Evolutionary conservation across 2,888 invertebrate genomes (phyloP), one percentile per base, ranked within the genome.

Genomic region (Drosophila nr. fundita): DNA sequence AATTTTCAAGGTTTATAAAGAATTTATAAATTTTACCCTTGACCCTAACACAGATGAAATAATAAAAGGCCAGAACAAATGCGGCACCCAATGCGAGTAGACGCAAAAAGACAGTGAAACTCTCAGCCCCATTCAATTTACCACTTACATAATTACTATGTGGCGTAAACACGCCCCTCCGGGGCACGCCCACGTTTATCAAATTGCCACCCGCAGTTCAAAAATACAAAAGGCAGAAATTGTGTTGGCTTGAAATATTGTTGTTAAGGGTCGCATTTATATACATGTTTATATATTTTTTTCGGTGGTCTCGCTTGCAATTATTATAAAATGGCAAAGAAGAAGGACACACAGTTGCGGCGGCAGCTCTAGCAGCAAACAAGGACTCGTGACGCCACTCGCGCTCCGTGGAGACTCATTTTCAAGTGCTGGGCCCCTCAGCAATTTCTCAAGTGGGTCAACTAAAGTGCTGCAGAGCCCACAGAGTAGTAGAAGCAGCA

Each of bases 351-450:
- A 61, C 30, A 42, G 50, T 50, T 63, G 57, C 24, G 48, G 49
- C 49, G 42, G 53, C 15, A 61, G 59, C 50, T 11, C 48, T 18
- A 55, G 50, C 65, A 42, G 54, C 68, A 77, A 63, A 61, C 70
- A 68, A 74, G 73, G 57, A 70, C 66, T 77, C 61, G 69, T 80
- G 82, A 68, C 72, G 81, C 69, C 73, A 73, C 59, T 57, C 68
- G 80, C 53, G 87, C 82, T 85, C 89, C 89, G 83, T 84, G 73
- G 84, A 85, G 84, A 85, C 89, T 87, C 87, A 89, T 89, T 85
- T 89, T 89, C 87, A 85, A 85, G 84, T 78, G 77, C 80, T 80
- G 73, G 73, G 87, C 81, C 80, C 66, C 61, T 58, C 61, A 71
- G 76, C 81, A 75, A 68, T 80, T 64, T 80, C 85, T 82, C 87